These are phyloP conservation scores for Diachasmimorpha longicaudata DNA, from an alignment of 1,140 invertebrate genomes.

Conservation along the genomic window DNA sequence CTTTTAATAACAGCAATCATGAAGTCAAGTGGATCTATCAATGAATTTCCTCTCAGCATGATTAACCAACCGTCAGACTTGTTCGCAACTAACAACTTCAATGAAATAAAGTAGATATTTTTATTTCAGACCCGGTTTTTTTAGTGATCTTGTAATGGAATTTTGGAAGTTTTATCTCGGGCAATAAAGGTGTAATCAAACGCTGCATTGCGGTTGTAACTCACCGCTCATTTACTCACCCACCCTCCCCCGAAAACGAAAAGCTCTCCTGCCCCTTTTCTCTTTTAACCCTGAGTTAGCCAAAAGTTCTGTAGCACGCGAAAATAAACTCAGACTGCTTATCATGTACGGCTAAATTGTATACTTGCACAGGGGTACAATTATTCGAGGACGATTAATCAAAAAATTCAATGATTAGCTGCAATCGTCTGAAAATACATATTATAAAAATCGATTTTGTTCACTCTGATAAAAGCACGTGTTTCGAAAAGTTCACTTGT, in stretches of 20 bases:
- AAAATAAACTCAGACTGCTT: slow-evolving; percentile 15
- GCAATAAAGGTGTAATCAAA: slow-evolving; percentile 15
- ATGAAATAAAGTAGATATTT: not conserved
- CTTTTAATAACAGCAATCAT: no score
- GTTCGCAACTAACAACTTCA: not conserved
- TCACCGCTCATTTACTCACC: not conserved
- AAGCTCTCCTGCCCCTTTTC: not conserved
- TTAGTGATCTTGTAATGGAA: not conserved
- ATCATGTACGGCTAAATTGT: slow-evolving; percentile 19
- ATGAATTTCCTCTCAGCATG: no score
- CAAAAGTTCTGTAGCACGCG: slow-evolving; percentile 19
- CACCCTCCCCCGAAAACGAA: not conserved
- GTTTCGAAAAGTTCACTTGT: no score
- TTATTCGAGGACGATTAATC: not conserved
- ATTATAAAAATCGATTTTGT: no score
- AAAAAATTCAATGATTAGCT: not conserved
- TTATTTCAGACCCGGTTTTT: not conserved
- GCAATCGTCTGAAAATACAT: no score
- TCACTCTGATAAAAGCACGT: no score
- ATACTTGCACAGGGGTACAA: not conserved
- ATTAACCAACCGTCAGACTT: no score
- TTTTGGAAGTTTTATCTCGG: not conserved
- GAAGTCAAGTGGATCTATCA: no score
- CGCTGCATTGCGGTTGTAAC: slow-evolving; percentile 20
- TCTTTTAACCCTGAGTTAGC: not conserved